Percentiles rank a stretch among this genome's conserved stretches.
phyloP scores from a whole-genome alignment of 1,140 invertebrate species.

The Cyphomyrmex costatus region DNA sequence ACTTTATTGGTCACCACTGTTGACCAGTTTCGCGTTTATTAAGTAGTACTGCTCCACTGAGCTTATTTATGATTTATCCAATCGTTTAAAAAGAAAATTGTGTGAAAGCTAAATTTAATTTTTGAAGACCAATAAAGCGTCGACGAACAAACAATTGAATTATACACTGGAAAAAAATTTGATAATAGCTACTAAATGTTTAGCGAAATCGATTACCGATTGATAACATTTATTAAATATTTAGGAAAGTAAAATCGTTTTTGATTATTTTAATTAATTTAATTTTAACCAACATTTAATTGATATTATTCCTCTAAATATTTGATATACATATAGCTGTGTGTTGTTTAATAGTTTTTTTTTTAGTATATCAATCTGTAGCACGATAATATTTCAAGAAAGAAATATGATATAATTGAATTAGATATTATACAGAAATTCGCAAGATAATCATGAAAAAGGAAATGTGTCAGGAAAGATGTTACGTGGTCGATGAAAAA shows the following conservation, averaged over 20 bases:
- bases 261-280: too few species aligned
- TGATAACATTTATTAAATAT: too few species aligned
- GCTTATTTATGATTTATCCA: not conserved
- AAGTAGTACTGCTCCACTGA: not conserved
- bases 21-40: constrained; percentile 19
- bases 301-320: too few species aligned
- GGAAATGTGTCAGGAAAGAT: not conserved
- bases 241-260: too few species aligned
- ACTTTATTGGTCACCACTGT: constrained; percentile 21
- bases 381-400: not conserved
- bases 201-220: too few species aligned
- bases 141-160: not conserved
- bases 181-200: too few species aligned
- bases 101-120: not conserved
- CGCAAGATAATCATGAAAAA: not conserved
- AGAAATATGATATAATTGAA: constrained; percentile 21
- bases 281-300: too few species aligned
- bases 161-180: too few species aligned
- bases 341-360: too few species aligned
- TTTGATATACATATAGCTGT: too few species aligned
- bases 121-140: not conserved
- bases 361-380: not conserved
- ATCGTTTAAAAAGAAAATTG: not conserved
- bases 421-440: constrained; percentile 1
- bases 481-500: not conserved